A percentile compares a stretch with the other conserved stretches of the same genome.
These are phyloP conservation scores for Sceliomorpha sp. DNA, from an alignment of 2,888 invertebrate genomes.

Conservation along the genomic window DNA sequence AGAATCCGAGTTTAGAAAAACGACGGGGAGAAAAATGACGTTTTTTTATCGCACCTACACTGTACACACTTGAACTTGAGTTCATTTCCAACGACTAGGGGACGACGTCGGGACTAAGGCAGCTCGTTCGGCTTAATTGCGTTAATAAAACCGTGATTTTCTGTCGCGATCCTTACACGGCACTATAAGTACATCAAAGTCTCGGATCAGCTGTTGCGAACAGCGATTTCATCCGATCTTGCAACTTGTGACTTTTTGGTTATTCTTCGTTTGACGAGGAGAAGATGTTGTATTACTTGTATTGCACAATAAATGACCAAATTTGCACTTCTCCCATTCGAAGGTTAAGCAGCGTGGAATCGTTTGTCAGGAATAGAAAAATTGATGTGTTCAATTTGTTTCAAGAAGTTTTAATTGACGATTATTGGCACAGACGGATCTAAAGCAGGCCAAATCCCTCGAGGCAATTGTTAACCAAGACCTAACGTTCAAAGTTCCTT, in stretches of 20 bases:
- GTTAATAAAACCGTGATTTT: constrained; percentile 37
- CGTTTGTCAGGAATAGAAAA: too few species aligned
- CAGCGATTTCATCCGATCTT: constrained; percentile 10
- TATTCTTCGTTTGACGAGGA: too few species aligned
- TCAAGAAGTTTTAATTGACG: constrained; percentile 24
- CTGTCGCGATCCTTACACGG: constrained; percentile 19
- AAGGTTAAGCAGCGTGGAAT: too few species aligned
- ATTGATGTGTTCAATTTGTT: too few species aligned
- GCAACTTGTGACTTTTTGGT: too few species aligned
- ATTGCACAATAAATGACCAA: neutral
- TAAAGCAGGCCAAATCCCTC: constrained; percentile 39
- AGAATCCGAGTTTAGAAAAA: too few species aligned
- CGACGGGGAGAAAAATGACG: constrained; percentile 1
- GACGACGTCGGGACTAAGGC: constrained; percentile 28
- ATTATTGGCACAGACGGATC: constrained; percentile 29
- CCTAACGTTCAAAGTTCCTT: constrained; percentile 11
- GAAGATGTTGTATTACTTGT: too few species aligned
- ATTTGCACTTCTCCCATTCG: too few species aligned
- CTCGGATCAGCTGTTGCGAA: constrained; percentile 18
- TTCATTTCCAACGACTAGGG: constrained; percentile 24
- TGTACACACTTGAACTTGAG: constrained; percentile 30
- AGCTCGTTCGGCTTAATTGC: constrained; percentile 35
- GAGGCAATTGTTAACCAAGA: constrained; percentile 20
- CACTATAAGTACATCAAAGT: constrained; percentile 7
- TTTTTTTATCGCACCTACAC: constrained; percentile 5